A percentile compares a stretch with the other conserved stretches of the same genome.
Conservation (phyloP, 2,797 vertebrate genomes). For the Ctenosaura bakeri region DNA sequence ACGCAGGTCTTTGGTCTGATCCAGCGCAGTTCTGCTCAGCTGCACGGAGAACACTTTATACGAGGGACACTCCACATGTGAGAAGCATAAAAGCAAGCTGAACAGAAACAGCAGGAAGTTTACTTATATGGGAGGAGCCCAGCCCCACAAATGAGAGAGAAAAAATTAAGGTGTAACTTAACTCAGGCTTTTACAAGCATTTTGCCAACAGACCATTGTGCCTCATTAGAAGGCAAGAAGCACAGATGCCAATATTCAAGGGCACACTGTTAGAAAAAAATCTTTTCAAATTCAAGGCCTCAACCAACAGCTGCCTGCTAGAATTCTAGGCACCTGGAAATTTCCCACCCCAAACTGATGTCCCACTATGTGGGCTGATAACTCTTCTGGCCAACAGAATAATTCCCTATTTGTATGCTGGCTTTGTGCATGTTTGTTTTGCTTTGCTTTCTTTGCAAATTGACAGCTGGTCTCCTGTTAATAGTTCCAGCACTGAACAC, state of each 20-base stretch:
- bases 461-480: constrained; percentile 27
- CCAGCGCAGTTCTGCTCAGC: background rate
- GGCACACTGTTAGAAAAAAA: background rate
- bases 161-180: background rate
- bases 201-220: background rate
- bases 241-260: background rate
- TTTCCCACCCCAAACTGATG: background rate
- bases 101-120: background rate
- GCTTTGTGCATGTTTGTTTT: constrained; percentile 4
- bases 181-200: background rate
- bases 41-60: background rate
- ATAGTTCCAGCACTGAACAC: constrained; percentile 11
- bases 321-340: background rate
- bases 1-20: background rate
- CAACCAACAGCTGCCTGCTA: background rate
- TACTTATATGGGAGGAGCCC: background rate
- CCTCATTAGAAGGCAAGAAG: background rate
- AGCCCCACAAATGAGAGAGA: background rate
- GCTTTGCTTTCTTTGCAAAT: constrained; percentile 24
- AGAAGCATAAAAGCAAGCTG: background rate
- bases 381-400: background rate
- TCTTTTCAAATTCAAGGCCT: background rate
- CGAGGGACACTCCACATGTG: too few relatives aligned
- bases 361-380: background rate
- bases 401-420: constrained; percentile 21